A percentile compares a stretch with the other conserved stretches of the same genome.
Evolutionary conservation across 2,888 invertebrate genomes (phyloP).

Genomic region (Heliconius ismenius): DNA sequence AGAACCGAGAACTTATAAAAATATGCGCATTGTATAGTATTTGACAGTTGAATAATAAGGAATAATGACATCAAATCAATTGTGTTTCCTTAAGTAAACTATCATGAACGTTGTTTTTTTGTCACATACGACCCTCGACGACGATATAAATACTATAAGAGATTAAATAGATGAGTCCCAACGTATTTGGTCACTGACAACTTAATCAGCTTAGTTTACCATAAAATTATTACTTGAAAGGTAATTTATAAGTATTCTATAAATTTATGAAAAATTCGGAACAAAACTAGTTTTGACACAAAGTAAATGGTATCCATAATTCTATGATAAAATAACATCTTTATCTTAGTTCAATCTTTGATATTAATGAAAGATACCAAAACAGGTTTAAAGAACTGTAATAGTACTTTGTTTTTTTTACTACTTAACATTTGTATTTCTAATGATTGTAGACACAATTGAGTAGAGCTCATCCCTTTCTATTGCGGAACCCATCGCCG

Average conservation of each 20-base stretch:
- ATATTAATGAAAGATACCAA: slow-evolving; percentile 18
- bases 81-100: not conserved
- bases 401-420: not conserved
- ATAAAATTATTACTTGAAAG: slow-evolving; percentile 13
- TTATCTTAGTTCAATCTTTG: slow-evolving; percentile 16
- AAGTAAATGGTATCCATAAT: slow-evolving; percentile 10
- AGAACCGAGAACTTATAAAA: not conserved
- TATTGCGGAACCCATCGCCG: not conserved
- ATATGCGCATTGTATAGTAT: not conserved
- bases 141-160: not conserved
- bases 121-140: not conserved
- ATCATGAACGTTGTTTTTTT: not conserved
- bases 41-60: not conserved
- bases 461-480: not conserved
- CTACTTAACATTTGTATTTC: not conserved
- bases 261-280: slow-evolving; percentile 15
- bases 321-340: slow-evolving; percentile 4
- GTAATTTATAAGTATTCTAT: not conserved
- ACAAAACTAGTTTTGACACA: slow-evolving; percentile 12
- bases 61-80: not conserved
- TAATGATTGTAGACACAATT: not conserved
- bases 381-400: slow-evolving; percentile 8
- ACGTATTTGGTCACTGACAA: slow-evolving; percentile 9
- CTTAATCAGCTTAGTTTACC: slow-evolving; percentile 23
- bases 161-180: slow-evolving; percentile 9